Evolutionary conservation across 2,113 vertebrate species (phyloP).

Genomic region (Morone saxatilis): DNA sequence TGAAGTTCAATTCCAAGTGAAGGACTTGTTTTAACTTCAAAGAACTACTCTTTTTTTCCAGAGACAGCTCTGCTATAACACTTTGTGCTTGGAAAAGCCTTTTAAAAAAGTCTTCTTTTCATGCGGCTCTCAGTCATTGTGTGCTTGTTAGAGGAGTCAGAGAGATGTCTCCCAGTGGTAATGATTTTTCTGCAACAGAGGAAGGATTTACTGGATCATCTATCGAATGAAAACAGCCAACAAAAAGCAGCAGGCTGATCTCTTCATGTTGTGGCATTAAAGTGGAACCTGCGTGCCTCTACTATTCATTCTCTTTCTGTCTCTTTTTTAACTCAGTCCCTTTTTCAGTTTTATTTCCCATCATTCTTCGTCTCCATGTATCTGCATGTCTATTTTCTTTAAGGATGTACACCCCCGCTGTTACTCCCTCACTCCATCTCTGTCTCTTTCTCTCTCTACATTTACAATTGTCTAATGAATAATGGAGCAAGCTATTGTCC

Average conservation of each 20-base stretch:
- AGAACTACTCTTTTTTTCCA: background rate
- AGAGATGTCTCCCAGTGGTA: conserved; percentile 40
- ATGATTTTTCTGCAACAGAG: conserved; percentile 56
- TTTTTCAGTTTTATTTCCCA: background rate
- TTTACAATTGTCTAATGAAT: background rate
- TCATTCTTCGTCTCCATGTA: background rate
- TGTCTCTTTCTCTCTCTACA: background rate
- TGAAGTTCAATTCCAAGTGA: background rate
- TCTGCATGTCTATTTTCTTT: background rate
- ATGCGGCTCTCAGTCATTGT: conserved; percentile 24
- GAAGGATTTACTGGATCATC: conserved; percentile 68
- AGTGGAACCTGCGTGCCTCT: conserved; percentile 27
- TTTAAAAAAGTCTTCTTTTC: conserved; percentile 9
- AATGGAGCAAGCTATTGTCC: background rate
- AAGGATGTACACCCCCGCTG: background rate
- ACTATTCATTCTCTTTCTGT: background rate
- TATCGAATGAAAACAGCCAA: conserved; percentile 26
- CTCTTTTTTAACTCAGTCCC: background rate
- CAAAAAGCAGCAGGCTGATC: conserved; percentile 51
- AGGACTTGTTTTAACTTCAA: conserved; percentile 10
- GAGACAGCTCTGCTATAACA: background rate
- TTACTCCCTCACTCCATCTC: background rate
- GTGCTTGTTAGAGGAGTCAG: conserved; percentile 45
- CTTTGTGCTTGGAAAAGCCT: background rate
- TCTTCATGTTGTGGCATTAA: conserved; percentile 48